phyloP scores from a whole-genome alignment of 2,797 vertebrate genomes.

The Aselliscus stoliczkanus region DNA sequence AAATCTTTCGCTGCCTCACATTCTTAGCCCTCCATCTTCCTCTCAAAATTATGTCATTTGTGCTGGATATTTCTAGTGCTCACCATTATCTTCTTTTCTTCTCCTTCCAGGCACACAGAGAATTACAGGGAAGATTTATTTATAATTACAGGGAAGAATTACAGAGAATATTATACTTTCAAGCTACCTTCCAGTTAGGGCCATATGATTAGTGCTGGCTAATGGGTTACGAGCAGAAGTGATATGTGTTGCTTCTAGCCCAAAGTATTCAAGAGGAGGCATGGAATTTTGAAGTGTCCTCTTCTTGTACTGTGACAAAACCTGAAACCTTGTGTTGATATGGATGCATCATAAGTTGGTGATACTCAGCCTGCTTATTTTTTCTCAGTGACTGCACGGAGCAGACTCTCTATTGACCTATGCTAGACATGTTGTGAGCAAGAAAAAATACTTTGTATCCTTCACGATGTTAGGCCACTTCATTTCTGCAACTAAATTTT shows the following conservation, averaged over 20 bases:
- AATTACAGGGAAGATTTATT: background rate
- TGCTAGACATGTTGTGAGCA: background rate
- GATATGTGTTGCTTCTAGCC: background rate
- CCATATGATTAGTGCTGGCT: background rate
- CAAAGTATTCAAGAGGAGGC: background rate
- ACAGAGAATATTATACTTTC: background rate
- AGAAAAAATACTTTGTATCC: background rate
- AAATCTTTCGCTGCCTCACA: background rate
- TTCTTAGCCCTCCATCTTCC: background rate
- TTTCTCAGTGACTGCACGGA: background rate
- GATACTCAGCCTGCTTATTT: background rate
- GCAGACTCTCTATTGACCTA: background rate
- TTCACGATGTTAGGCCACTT: background rate
- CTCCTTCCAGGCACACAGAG: background rate
- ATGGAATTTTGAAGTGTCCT: background rate
- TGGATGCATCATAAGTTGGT: background rate
- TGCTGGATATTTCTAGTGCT: background rate
- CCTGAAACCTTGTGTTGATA: background rate
- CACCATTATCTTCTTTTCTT: background rate
- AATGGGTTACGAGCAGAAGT: background rate
- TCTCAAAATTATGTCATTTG: background rate
- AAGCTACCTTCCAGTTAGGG: background rate
- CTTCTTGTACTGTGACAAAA: background rate
- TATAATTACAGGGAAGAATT: too few relatives aligned
- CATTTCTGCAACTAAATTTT: background rate